These are phyloP conservation scores for Augiades crinisus DNA, from an alignment of 2,888 invertebrate genomes.

Conservation along the genomic window DNA sequence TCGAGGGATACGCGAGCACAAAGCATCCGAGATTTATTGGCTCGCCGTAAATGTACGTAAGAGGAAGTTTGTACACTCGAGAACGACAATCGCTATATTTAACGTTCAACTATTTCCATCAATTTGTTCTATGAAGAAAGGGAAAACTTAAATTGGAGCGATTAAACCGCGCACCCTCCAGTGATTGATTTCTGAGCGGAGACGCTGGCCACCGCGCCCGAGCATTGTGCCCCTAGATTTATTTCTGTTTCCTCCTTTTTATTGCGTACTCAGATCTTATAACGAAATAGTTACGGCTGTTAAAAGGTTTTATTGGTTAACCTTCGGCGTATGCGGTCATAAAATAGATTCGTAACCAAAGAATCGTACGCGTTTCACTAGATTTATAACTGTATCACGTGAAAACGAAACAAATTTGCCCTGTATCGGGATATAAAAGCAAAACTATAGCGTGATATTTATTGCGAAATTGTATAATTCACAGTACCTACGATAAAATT, in stretches of 20 bases:
- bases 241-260: slow-evolving; percentile 76
- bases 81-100: slow-evolving; percentile 58
- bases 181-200: slow-evolving; percentile 65
- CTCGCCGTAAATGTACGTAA: slow-evolving; percentile 57
- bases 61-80: slow-evolving; percentile 61
- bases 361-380: slow-evolving; percentile 70
- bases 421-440: slow-evolving; percentile 73
- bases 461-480: slow-evolving; percentile 78
- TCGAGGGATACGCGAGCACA: slow-evolving; percentile 57
- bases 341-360: slow-evolving; percentile 79
- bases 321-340: slow-evolving; percentile 77
- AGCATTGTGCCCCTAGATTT: slow-evolving; percentile 71
- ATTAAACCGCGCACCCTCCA: slow-evolving; percentile 54
- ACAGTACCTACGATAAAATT: slow-evolving; percentile 78
- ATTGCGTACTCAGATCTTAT: slow-evolving; percentile 79
- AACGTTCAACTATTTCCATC: slow-evolving; percentile 69
- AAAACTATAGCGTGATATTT: slow-evolving; percentile 72
- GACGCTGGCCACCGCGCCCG: slow-evolving; percentile 41
- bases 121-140: slow-evolving; percentile 65
- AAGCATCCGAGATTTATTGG: slow-evolving; percentile 68
- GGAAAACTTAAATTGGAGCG: slow-evolving; percentile 72
- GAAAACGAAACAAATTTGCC: slow-evolving; percentile 77
- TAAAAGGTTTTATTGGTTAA: slow-evolving; percentile 81
- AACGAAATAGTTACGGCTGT: slow-evolving; percentile 80
- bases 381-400: slow-evolving; percentile 76